Base-by-base conservation (phyloP, 1,140 invertebrate species). In the Lepidostoma basale region DNA sequence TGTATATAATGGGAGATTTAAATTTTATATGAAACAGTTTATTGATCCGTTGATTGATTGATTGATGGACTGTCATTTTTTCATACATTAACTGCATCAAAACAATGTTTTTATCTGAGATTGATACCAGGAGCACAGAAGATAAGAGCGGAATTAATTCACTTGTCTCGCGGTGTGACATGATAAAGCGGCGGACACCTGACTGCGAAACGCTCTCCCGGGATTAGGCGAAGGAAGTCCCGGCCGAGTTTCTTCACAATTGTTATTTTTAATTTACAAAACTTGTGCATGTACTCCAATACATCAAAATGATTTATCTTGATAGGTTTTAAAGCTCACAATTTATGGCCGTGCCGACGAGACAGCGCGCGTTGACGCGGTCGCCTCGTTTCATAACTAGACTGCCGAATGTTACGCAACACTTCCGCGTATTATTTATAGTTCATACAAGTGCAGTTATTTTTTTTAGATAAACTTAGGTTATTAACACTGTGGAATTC, bases 281-380 rank as follows among this genome's bases (percentile, higher is more conserved):
- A 68, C 58, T 62, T 62, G 44, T 44, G 44, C 58, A 66, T 52
- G 63, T 60, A 67, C 62, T 62, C 60, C 69, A 63, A 71, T 71
- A 68, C 69, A 71, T 71, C 69, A 71, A 67, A 71, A 71, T 71
- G 69, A 71, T 71, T 71, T 71, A 71, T 71, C 69, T 59, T 67
- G 69, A 71, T 71, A 68, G 69, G 69, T 71, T 71, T 71, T 68
- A 71, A 68, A 68, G 65, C 65, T 67, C 49, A 59, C 28, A 58
- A 68, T 71, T 71, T 67, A 71, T 71, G 30, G 60, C 39, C 30
- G 40, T 33, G 10, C 47, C 69, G 69, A 71, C 65, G 69, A 71
- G 60, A 68, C 69, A 49, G 58, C 28, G 65, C 47, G 39, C 69
- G 58, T 59, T 18, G 10, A 70, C 39, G 0, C 6, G 69, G 69